Evolutionary conservation across 2,888 invertebrate species (phyloP), one percentile per base, ranked within the genome.

Genomic region (Acrocyrtus sp.): DNA sequence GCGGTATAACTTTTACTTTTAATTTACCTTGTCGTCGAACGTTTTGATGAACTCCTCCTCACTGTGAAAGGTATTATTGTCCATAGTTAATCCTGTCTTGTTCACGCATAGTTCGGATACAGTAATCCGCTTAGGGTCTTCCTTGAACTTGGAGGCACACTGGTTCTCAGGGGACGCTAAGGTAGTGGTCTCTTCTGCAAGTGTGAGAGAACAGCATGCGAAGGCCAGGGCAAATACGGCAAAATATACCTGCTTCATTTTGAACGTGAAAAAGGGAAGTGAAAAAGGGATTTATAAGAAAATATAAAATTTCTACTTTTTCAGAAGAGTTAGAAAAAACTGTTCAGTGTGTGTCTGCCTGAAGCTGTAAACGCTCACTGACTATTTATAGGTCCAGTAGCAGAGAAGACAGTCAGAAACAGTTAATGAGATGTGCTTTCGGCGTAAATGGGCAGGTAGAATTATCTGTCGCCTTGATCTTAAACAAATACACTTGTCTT

Each of bases 1-100:
- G 34, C 17, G n/a, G 8, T 27, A n/a, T n/a, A n/a, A n/a, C n/a
- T n/a, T n/a, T n/a, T n/a, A n/a, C n/a, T n/a, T n/a, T n/a, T n/a
- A 50, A 22, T 24, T 53, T 57, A 75, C 74, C 74, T 75, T 72
- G 29, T 75, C 75, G 22, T 75, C 29, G 41, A 58, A 75, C 15
- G 50, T 58, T 47, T 72, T 66, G 2, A 22, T 48, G 27, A 72
- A 75, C 19, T 75, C 75, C 8, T 47, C 54, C n/a, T 75, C 75
- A 48, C 27, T 53, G 3, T 48, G 17, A n/a, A n/a, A n/a, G 10
- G 75, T 72, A 39, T 63, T 51, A 41, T 66, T 58, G 10, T 72
- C 66, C 2, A 56, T 56, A 19, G 54, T 58, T 10, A 72, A 17
- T 15, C 66, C 56, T 12, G 67, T 27, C 22, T 66, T 67, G 10